Conservation (phyloP, 2,113 vertebrate genomes). For the Scopus umbretta region DNA sequence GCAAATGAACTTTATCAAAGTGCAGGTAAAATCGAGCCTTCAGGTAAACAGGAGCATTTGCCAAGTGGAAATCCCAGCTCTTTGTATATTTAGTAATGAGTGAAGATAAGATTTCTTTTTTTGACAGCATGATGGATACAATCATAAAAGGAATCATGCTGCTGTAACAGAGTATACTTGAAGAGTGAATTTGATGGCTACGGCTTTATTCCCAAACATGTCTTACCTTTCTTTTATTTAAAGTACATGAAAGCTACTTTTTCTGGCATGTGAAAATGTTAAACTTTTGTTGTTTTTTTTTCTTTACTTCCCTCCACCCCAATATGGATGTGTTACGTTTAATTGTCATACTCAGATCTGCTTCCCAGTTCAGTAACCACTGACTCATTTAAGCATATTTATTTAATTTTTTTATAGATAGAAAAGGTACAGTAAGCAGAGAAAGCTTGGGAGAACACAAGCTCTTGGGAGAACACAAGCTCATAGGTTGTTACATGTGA, state of each 20-base stretch:
- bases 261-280: neutral
- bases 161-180: slow-evolving; percentile 4
- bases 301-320: neutral
- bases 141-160: slow-evolving; percentile 47
- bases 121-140: slow-evolving; percentile 64
- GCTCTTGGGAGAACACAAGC: neutral
- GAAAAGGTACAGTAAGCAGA: neutral
- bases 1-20: slow-evolving; percentile 65
- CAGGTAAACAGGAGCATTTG: slow-evolving; percentile 67
- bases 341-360: neutral
- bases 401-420: neutral
- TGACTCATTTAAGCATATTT: neutral
- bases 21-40: slow-evolving; percentile 57
- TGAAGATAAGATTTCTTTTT: slow-evolving; percentile 69
- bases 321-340: neutral
- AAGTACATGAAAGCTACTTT: slow-evolving; percentile 34
- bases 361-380: neutral
- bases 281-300: neutral
- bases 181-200: slow-evolving; percentile 4
- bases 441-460: no score
- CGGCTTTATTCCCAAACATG: neutral
- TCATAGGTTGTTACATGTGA: neutral
- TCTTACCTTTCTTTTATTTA: slow-evolving; percentile 25
- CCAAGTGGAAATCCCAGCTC: slow-evolving; percentile 72
- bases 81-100: slow-evolving; percentile 67